Evolutionary conservation across 2,797 vertebrate species (phyloP).

Genomic region (Pantherophis vulpinus): DNA sequence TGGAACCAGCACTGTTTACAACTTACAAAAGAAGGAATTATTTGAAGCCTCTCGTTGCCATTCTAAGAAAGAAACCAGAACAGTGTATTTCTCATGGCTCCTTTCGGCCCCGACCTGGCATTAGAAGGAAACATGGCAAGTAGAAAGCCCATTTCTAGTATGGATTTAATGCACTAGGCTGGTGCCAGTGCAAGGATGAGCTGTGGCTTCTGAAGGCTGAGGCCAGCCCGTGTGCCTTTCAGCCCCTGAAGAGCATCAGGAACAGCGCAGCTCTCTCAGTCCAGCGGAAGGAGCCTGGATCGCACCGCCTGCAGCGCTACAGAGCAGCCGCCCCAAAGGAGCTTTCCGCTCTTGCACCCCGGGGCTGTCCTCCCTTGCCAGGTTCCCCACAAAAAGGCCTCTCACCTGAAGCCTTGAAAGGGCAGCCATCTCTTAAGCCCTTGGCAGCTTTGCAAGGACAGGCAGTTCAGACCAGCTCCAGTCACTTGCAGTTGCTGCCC

Average conservation of each 20-base stretch:
- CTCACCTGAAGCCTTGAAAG: constrained; percentile 42
- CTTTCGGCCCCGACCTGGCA: constrained; percentile 44
- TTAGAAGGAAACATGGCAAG: constrained; percentile 44
- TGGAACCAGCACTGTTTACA: neutral
- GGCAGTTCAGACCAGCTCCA: neutral
- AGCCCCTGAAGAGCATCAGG: neutral
- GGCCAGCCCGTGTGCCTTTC: neutral
- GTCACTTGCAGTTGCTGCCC: neutral
- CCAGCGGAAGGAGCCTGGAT: neutral
- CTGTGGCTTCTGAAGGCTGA: too few species aligned
- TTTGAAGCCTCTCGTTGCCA: constrained; percentile 37
- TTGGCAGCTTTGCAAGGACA: constrained; percentile 20
- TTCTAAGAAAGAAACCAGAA: constrained; percentile 32
- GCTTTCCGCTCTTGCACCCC: neutral
- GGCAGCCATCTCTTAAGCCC: constrained; percentile 5
- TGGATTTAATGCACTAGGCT: constrained; percentile 56
- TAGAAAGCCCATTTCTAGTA: constrained; percentile 62
- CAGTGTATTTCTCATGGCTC: constrained; percentile 57
- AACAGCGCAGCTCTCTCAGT: neutral
- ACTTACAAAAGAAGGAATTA: neutral
- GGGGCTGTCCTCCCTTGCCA: neutral
- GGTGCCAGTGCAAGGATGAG: neutral
- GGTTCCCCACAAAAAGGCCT: constrained; percentile 43
- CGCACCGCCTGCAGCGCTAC: neutral
- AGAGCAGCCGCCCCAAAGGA: rapidly evolving